Percentiles rank a stretch among this genome's conserved stretches.
Evolutionary conservation across 2,888 invertebrate genomes (phyloP).

Genomic region (Trichacis sp.): DNA sequence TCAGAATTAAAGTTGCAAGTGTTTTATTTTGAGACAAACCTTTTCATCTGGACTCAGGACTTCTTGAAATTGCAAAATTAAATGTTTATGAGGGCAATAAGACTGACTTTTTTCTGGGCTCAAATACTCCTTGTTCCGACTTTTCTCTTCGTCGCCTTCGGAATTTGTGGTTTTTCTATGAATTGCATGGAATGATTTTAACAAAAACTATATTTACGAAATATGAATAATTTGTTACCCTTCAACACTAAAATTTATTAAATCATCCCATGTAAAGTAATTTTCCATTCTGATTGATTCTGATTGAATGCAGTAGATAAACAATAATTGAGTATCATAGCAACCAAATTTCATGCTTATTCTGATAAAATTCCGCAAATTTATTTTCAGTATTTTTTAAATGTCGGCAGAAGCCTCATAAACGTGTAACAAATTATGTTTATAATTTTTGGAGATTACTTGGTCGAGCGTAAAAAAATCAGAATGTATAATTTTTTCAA

Average conservation of each 20-base stretch:
- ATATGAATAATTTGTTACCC: neutral
- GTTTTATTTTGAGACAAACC: slow-evolving; percentile 41
- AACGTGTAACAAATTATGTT: no score
- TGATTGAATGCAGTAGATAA: no score
- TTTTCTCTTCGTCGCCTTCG: slow-evolving; percentile 48
- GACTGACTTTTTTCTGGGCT: slow-evolving; percentile 35
- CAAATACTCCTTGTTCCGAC: slow-evolving; percentile 25
- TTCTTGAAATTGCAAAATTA: slow-evolving; percentile 57
- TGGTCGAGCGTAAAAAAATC: no score
- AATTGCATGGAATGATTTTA: neutral
- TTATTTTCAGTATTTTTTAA: no score
- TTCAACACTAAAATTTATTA: neutral
- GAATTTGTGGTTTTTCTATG: slow-evolving; percentile 25
- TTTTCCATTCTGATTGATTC: no score
- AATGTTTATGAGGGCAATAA: slow-evolving; percentile 56
- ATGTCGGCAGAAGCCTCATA: no score
- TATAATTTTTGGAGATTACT: no score
- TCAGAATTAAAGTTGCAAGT: neutral
- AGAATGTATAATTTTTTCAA: no score
- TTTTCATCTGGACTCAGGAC: slow-evolving; percentile 55
- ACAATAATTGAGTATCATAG: no score
- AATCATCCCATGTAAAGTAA: slow-evolving; percentile 1
- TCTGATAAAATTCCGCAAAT: no score
- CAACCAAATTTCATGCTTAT: no score
- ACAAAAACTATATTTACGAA: no score